Evolutionary conservation across 2,888 invertebrate species (phyloP).

Genomic region (Neoscelio sp.): DNA sequence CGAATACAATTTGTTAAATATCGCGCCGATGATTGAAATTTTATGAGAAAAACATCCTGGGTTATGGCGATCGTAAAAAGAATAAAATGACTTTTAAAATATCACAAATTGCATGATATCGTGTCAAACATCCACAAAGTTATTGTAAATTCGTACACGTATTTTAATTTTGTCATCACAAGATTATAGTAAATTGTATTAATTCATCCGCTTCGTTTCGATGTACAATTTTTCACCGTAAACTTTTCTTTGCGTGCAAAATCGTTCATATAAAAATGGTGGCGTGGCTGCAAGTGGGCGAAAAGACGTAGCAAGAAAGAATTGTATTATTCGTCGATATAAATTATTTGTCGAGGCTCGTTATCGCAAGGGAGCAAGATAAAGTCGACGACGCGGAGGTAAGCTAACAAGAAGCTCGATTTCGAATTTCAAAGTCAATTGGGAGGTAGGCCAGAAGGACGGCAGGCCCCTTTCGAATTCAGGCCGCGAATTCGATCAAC

Average conservation of each 20-base stretch:
- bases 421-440: constrained; percentile 68
- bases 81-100: no score
- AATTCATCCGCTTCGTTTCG: no score
- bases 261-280: constrained; percentile 54
- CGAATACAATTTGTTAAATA: constrained; percentile 58
- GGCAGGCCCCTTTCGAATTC: constrained; percentile 63
- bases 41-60: constrained; percentile 35
- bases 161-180: no score
- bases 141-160: no score
- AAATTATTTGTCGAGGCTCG: constrained; percentile 67
- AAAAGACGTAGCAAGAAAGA: constrained; percentile 57
- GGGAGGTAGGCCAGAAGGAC: constrained; percentile 55
- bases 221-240: no score
- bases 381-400: constrained; percentile 59
- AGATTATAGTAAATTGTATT: no score
- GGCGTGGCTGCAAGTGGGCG: constrained; percentile 53
- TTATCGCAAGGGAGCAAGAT: constrained; percentile 60
- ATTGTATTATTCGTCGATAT: constrained; percentile 62
- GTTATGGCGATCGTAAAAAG: constrained; percentile 24
- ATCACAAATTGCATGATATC: no score
- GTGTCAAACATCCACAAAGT: no score
- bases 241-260: constrained; percentile 49
- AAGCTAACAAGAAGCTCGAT: constrained; percentile 65
- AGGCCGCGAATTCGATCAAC: constrained; percentile 58
- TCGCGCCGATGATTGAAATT: constrained; percentile 51